A percentile compares a stretch with the other conserved stretches of the same genome.
Conservation (phyloP, 2,797 vertebrate species). For the Varecia variegata region DNA sequence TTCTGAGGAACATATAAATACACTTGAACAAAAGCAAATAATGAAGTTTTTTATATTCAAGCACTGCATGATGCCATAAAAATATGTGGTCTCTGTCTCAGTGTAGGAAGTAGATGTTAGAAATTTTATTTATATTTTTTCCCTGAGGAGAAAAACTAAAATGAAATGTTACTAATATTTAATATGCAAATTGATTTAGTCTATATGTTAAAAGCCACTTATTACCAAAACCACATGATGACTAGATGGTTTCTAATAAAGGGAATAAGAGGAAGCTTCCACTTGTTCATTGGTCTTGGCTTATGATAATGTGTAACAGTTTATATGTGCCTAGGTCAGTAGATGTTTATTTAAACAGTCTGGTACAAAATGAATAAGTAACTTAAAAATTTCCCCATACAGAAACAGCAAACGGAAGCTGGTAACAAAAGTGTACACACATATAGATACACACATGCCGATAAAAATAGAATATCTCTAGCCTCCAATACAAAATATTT, state of each 20-base stretch:
- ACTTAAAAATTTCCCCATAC: neutral
- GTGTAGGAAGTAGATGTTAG: neutral
- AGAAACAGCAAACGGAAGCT: neutral
- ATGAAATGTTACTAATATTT: neutral
- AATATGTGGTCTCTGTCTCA: neutral
- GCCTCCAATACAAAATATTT: neutral
- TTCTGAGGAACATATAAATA: neutral
- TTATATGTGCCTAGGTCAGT: neutral
- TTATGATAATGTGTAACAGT: neutral
- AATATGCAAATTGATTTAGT: neutral
- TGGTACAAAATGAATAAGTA: neutral
- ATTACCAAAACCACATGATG: neutral
- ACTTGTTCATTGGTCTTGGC: neutral
- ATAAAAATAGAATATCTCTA: neutral
- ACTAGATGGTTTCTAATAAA: neutral
- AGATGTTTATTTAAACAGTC: neutral
- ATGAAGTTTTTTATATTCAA: neutral
- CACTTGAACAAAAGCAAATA: neutral
- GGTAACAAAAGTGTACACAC: neutral
- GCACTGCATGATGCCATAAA: neutral
- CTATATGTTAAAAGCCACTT: neutral
- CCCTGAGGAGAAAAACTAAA: neutral
- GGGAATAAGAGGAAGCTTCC: neutral
- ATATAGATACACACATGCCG: neutral
- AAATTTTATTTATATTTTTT: slow-evolving; percentile 22